phyloP scores from a whole-genome alignment of 2,888 invertebrate genomes.

The Pseudococcus jackbeardsleyi region DNA sequence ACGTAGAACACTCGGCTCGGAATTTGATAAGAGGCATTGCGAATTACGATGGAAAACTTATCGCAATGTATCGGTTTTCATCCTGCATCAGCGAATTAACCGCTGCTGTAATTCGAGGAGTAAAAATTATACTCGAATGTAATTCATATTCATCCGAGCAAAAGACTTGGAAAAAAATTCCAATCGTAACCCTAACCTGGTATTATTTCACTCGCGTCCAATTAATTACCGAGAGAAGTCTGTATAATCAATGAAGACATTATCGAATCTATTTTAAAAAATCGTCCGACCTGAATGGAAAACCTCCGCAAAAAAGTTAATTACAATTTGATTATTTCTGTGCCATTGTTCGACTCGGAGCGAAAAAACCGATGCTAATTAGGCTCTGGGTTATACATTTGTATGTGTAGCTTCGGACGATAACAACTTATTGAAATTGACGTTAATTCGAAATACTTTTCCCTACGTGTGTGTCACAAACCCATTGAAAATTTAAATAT shows the following conservation, averaged over 20 bases:
- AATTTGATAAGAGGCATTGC: conserved; percentile 14
- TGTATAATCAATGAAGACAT: conserved; percentile 42
- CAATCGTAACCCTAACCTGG: neutral
- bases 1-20: neutral
- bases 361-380: conserved; percentile 6
- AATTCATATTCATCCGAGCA: conserved; percentile 16
- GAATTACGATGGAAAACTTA: neutral
- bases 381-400: neutral
- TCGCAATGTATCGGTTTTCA: neutral
- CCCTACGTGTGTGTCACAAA: neutral
- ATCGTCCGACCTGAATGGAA: conserved; percentile 20
- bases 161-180: neutral
- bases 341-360: neutral
- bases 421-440: conserved; percentile 44
- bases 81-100: conserved; percentile 9
- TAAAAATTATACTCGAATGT: neutral
- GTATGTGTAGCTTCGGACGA: neutral
- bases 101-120: neutral
- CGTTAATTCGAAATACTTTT: conserved; percentile 44
- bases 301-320: conserved; percentile 35
- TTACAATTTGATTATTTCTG: conserved; percentile 40
- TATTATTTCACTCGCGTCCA: conserved; percentile 12
- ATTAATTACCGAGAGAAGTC: conserved; percentile 15
- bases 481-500: conserved; percentile 41
- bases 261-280: conserved; percentile 40